These are phyloP conservation scores for Caradrina clavipalpis DNA, from an alignment of 2,888 invertebrate species.

Conservation along the genomic window DNA sequence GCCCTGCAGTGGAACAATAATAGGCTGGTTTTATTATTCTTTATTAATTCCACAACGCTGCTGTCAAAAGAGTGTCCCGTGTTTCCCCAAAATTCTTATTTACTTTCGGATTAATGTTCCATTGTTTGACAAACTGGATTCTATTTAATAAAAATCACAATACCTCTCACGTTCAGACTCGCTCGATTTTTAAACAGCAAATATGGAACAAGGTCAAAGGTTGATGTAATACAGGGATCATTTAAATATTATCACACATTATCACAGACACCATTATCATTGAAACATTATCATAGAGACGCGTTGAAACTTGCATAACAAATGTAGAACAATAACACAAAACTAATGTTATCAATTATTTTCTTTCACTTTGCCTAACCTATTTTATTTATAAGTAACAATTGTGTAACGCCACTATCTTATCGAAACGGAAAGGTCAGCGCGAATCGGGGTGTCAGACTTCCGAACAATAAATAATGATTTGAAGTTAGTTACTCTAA, in stretches of 20 bases:
- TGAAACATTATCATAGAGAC: slow-evolving; percentile 14
- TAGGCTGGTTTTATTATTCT: no score
- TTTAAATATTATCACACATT: slow-evolving; percentile 2
- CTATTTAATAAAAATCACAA: slow-evolving; percentile 16
- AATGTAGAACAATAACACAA: slow-evolving; percentile 42
- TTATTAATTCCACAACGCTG: not conserved
- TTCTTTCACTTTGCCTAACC: slow-evolving; percentile 73
- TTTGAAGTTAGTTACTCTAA: slow-evolving; percentile 59
- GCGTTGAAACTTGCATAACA: slow-evolving; percentile 37
- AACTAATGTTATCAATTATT: slow-evolving; percentile 59
- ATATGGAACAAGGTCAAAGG: slow-evolving; percentile 28
- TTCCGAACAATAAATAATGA: slow-evolving; percentile 81
- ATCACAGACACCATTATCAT: not conserved
- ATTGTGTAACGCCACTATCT: slow-evolving; percentile 82
- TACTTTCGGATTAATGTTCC: slow-evolving; percentile 4
- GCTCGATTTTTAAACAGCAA: not conserved
- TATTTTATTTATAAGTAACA: slow-evolving; percentile 69
- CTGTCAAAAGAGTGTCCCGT: slow-evolving; percentile 3
- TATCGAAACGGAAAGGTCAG: slow-evolving; percentile 88
- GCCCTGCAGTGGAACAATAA: no score
- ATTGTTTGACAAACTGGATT: slow-evolving; percentile 6
- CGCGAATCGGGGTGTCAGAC: slow-evolving; percentile 79
- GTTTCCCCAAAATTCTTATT: slow-evolving; percentile 7
- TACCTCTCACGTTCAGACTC: not conserved
- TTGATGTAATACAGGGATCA: slow-evolving; percentile 22